These are phyloP conservation scores for Ridgeia piscesae DNA, from an alignment of 1,140 invertebrate species.

Conservation along the genomic window DNA sequence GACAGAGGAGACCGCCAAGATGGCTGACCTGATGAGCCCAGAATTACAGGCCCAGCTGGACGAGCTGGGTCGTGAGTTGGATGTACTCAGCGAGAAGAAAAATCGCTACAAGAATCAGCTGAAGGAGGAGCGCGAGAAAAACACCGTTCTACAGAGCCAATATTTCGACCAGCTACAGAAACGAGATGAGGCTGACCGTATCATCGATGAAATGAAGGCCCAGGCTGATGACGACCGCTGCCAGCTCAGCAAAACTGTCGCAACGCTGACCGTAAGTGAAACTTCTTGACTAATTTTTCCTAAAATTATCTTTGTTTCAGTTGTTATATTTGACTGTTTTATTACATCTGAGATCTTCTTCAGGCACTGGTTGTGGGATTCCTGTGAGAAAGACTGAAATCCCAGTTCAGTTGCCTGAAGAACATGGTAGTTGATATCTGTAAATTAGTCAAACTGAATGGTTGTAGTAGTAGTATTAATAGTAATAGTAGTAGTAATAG, in stretches of 20 bases:
- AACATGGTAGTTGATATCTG: too few relatives aligned
- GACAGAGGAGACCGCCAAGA: background rate
- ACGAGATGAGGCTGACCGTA: conserved; percentile 12
- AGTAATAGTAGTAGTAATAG: too few relatives aligned
- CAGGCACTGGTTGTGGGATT: too few relatives aligned
- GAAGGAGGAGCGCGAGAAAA: conserved; percentile 27
- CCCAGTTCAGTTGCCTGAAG: too few relatives aligned
- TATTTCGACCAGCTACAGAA: conserved; percentile 21
- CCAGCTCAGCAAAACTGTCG: background rate
- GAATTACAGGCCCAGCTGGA: conserved; percentile 28
- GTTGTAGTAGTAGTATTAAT: too few relatives aligned
- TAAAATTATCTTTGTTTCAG: too few relatives aligned
- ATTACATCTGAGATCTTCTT: too few relatives aligned
- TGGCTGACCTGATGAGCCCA: background rate
- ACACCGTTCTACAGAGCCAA: conserved; percentile 9
- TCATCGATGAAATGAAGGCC: background rate
- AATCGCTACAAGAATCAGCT: conserved; percentile 25
- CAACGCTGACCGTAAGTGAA: background rate
- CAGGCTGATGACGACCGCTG: background rate
- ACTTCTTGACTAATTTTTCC: background rate
- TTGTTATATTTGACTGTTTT: too few relatives aligned
- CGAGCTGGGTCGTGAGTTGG: conserved; percentile 25
- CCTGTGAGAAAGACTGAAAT: too few relatives aligned
- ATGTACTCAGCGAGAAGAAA: conserved; percentile 23
- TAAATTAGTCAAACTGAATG: too few relatives aligned